These are phyloP conservation scores for Seriola rivoliana DNA, from an alignment of 2,113 vertebrate genomes.

Conservation along the genomic window DNA sequence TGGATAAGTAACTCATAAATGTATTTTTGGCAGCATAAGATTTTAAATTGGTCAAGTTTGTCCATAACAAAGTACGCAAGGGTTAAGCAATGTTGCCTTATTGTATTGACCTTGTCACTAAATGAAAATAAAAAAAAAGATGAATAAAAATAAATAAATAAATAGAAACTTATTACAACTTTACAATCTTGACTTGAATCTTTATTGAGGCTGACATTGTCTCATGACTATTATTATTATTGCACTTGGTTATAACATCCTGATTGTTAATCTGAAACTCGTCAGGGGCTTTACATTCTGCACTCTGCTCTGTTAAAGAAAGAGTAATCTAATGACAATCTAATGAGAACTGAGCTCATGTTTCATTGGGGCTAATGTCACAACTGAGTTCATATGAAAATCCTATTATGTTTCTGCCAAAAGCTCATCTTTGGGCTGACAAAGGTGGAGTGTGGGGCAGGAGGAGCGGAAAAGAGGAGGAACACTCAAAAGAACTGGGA, in stretches of 20 bases:
- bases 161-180: not conserved
- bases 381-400: slow-evolving; percentile 3
- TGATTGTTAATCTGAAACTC: not conserved
- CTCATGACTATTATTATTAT: slow-evolving; percentile 4
- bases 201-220: not conserved
- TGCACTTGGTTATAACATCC: not conserved
- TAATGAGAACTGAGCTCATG: not conserved
- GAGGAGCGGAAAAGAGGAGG: not conserved
- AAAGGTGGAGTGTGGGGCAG: not conserved
- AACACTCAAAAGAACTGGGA: slow-evolving; percentile 36
- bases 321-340: not conserved
- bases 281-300: not conserved
- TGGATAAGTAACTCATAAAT: no score
- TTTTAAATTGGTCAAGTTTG: not conserved
- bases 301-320: not conserved
- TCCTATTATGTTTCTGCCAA: slow-evolving; percentile 9
- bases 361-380: not conserved
- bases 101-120: not conserved
- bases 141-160: no score
- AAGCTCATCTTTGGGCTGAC: not conserved
- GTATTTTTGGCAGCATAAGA: not conserved
- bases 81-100: not conserved
- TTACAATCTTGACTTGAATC: not conserved
- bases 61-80: not conserved
- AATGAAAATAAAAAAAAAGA: no score